A percentile compares a stretch with the other conserved stretches of the same genome.
Conservation (phyloP, 2,797 vertebrate genomes). For the Nyctalus aviator region DNA sequence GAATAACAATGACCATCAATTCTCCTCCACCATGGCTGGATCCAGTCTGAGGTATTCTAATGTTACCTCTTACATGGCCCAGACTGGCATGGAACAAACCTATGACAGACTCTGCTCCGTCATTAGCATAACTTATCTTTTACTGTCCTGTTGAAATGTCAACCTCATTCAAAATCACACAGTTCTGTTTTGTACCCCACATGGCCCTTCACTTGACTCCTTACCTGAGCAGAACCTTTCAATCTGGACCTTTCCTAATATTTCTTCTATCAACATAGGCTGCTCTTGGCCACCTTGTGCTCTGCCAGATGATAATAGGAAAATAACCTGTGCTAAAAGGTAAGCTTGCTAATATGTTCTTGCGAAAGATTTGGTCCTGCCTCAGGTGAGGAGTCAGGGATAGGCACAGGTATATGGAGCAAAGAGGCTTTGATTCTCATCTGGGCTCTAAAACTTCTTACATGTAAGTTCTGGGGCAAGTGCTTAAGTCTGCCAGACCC, state of each 20-base stretch:
- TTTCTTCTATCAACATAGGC: not conserved
- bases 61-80: not conserved
- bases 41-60: not conserved
- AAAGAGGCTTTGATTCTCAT: not conserved
- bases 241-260: not conserved
- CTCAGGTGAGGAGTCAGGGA: not conserved
- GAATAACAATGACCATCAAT: not conserved
- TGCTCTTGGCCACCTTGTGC: not conserved
- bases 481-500: not conserved
- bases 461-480: not conserved
- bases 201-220: not conserved
- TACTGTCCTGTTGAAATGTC: not conserved
- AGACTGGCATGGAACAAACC: not conserved
- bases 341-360: not conserved
- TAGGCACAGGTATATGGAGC: not conserved
- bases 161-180: not conserved
- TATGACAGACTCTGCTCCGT: not conserved
- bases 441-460: not conserved
- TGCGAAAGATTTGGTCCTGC: not conserved
- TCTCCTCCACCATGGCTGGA: not conserved
- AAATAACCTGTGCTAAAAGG: not conserved
- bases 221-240: not conserved
- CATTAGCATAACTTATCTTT: not conserved
- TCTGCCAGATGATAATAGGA: not conserved
- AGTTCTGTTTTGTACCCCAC: not conserved